Conservation (phyloP, 2,888 invertebrate genomes). For the Tryphoninae sp. region DNA sequence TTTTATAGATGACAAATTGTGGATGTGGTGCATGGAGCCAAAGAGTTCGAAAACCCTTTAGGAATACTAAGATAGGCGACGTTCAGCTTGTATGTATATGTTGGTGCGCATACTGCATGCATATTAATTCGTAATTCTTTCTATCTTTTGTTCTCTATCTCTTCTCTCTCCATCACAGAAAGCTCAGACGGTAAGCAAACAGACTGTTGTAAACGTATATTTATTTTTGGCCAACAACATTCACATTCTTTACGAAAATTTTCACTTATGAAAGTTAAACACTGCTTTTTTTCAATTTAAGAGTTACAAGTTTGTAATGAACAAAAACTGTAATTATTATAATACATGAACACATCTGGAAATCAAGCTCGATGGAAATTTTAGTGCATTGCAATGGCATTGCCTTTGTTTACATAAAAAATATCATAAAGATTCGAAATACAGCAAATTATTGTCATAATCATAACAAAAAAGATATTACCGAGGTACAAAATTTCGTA, state of each 20-base stretch:
- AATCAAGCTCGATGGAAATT: background rate
- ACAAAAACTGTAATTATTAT: background rate
- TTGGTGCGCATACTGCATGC: conserved; percentile 77
- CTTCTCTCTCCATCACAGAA: conserved; percentile 75
- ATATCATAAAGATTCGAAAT: too few species aligned
- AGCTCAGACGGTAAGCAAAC: conserved; percentile 80
- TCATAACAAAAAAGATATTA: too few species aligned
- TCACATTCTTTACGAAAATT: background rate
- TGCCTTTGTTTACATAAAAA: too few species aligned
- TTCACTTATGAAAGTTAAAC: background rate
- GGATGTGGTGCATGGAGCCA: conserved; percentile 80
- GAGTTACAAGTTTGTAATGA: too few species aligned
- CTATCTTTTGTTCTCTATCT: conserved; percentile 63
- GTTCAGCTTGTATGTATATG: conserved; percentile 80
- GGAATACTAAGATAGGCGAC: conserved; percentile 80
- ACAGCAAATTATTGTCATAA: too few species aligned
- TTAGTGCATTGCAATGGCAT: background rate
- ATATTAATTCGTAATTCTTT: conserved; percentile 70
- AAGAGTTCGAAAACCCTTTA: conserved; percentile 79
- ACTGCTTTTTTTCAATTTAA: too few species aligned
- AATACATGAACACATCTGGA: background rate
- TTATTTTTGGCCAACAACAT: background rate
- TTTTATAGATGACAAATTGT: conserved; percentile 80
- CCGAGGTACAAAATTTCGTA: too few species aligned
- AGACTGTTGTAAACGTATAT: background rate